These are phyloP conservation scores for Rotaria socialis DNA, from an alignment of 2,888 invertebrate genomes.

Conservation along the genomic window DNA sequence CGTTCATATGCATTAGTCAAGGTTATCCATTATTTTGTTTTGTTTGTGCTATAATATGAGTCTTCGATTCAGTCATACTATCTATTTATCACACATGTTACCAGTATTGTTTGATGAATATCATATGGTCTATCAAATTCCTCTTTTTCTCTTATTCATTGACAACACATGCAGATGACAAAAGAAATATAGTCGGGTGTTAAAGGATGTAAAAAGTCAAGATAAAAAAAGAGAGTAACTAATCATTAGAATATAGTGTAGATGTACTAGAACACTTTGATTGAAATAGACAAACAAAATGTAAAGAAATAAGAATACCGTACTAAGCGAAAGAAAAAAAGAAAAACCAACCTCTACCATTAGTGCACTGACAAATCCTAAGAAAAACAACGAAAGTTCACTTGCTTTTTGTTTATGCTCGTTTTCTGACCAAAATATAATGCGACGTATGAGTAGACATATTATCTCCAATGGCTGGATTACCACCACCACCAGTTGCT, in stretches of 20 bases:
- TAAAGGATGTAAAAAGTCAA: neutral
- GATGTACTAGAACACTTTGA: neutral
- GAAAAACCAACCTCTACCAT: neutral
- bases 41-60: neutral
- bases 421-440: conserved; percentile 12
- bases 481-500: conserved; percentile 30
- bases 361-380: neutral
- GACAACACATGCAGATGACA: neutral
- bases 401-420: neutral
- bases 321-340: neutral
- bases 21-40: neutral
- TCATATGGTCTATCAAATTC: neutral
- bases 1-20: neutral
- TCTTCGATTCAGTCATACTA: neutral
- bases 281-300: neutral
- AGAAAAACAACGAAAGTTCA: neutral
- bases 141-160: neutral
- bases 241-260: neutral
- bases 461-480: conserved; percentile 34
- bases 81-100: neutral
- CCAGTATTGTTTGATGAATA: neutral
- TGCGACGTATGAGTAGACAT: conserved; percentile 30
- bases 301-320: neutral
- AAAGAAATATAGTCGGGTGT: neutral
- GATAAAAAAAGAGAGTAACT: neutral